phyloP scores from a whole-genome alignment of 2,797 vertebrate species.

The Pipistrellus pygmaeus region DNA sequence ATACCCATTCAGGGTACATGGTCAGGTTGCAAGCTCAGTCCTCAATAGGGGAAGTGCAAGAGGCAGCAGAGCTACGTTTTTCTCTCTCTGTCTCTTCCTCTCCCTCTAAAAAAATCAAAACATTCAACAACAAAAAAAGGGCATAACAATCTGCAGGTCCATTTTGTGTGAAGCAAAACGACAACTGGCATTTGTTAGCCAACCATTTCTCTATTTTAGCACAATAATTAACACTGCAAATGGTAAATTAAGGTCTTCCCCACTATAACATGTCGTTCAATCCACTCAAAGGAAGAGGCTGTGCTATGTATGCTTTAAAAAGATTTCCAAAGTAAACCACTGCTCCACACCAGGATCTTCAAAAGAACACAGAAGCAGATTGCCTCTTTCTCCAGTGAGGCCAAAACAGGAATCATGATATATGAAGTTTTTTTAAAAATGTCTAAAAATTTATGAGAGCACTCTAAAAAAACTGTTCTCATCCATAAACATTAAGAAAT shows the following conservation, averaged over 20 bases:
- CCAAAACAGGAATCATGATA: background rate
- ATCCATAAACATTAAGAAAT: background rate
- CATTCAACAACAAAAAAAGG: background rate
- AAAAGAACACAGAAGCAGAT: background rate
- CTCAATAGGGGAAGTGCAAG: too few relatives aligned
- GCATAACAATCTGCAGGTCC: background rate
- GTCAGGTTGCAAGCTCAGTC: too few relatives aligned
- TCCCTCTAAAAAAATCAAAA: too few relatives aligned
- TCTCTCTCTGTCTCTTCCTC: too few relatives aligned
- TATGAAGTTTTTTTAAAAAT: background rate
- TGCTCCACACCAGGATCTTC: background rate
- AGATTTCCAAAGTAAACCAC: conserved; percentile 10
- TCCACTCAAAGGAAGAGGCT: background rate
- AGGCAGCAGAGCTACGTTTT: too few relatives aligned
- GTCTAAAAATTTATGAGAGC: background rate
- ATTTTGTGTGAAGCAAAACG: background rate
- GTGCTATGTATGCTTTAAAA: background rate
- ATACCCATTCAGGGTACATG: too few relatives aligned
- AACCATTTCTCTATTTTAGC: background rate
- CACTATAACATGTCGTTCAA: background rate
- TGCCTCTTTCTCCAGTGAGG: background rate
- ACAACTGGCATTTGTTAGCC: background rate
- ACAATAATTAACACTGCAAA: background rate
- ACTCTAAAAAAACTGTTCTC: background rate
- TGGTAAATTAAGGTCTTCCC: background rate